These are phyloP conservation scores for Acheta domesticus DNA, from an alignment of 2,888 invertebrate genomes.

Conservation along the genomic window DNA sequence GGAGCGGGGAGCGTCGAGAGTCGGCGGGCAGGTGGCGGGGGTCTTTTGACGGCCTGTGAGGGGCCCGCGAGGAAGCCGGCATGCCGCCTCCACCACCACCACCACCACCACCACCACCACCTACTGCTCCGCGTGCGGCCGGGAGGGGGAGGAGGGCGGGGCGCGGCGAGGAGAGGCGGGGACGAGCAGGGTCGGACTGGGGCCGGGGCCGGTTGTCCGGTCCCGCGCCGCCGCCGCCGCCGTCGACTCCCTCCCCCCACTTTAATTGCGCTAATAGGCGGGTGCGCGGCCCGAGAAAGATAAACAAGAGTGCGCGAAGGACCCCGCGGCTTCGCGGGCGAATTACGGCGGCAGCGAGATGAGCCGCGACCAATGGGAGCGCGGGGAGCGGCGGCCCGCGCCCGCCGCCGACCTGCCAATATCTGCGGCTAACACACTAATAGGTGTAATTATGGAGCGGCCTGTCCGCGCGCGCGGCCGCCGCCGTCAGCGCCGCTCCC, in stretches of 20 bases:
- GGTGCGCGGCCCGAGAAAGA: conserved; percentile 18
- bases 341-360: conserved; percentile 18
- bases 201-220: too few relatives aligned
- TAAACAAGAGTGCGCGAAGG: neutral
- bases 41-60: too few relatives aligned
- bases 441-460: conserved; percentile 10
- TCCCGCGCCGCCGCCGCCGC: neutral
- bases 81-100: too few relatives aligned
- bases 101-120: too few relatives aligned
- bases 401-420: neutral
- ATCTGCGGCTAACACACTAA: conserved; percentile 18
- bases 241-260: neutral
- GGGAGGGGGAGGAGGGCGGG: too few relatives aligned
- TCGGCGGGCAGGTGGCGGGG: too few relatives aligned
- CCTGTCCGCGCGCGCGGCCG: neutral
- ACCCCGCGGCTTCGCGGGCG: conserved; percentile 2
- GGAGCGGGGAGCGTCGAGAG: too few relatives aligned
- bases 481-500: neutral
- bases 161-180: too few relatives aligned
- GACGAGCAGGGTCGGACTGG: too few relatives aligned
- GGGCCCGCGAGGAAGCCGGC: too few relatives aligned
- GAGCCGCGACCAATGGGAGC: conserved; percentile 2
- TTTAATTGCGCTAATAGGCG: conserved; percentile 18
- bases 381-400: neutral
- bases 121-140: too few relatives aligned